Conservation (phyloP, 1,140 invertebrate genomes). For the Nasonia longicornis region DNA sequence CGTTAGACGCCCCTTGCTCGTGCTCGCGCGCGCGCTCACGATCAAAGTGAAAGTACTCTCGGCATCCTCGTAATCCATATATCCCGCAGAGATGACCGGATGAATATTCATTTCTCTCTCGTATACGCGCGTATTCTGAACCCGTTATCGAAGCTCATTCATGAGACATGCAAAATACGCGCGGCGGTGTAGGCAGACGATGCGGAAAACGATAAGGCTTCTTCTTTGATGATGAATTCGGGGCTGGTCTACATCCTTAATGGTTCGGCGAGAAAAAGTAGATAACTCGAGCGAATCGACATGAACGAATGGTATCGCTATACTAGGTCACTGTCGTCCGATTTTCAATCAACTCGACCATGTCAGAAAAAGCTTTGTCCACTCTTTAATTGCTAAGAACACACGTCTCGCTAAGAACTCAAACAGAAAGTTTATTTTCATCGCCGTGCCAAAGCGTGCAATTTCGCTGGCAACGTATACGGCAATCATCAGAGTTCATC, state of each 20-base stretch:
- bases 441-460: neutral
- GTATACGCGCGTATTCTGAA: neutral
- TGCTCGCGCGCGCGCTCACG: neutral
- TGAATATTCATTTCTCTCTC: slow-evolving; percentile 16
- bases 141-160: neutral
- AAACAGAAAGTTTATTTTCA: neutral
- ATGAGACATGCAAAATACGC: neutral
- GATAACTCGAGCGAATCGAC: no score
- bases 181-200: no score
- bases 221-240: no score
- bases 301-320: no score
- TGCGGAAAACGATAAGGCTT: neutral
- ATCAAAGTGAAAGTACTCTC: slow-evolving; percentile 29
- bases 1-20: slow-evolving; percentile 11
- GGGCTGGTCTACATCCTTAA: no score
- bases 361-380: neutral
- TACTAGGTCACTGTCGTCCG: no score
- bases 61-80: slow-evolving; percentile 50
- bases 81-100: neutral
- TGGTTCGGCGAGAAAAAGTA: no score
- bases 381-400: neutral
- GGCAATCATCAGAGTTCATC: neutral
- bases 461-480: neutral
- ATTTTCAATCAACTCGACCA: no score
- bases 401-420: neutral